Evolutionary conservation across 35 echinoderm and acorn worm species (phyloP).

Genomic region (Holothuria glaberrima): DNA sequence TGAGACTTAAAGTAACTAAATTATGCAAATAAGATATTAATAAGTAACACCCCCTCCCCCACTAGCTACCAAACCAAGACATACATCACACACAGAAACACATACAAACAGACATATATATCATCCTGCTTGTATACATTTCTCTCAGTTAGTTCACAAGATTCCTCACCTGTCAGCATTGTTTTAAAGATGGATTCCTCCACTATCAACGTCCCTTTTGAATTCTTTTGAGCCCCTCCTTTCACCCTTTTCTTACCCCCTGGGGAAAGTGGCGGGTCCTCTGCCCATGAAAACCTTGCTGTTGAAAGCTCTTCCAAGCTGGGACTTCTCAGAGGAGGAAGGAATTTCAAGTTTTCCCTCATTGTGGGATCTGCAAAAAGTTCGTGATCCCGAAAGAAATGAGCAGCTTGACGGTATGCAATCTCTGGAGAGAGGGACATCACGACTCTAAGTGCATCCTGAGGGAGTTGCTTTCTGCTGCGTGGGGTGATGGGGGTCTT

Average conservation of each 20-base stretch:
- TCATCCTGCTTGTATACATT: too few relatives aligned
- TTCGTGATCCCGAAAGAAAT: slow-evolving; percentile 92
- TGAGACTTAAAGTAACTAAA: too few relatives aligned
- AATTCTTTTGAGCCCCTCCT: slow-evolving; percentile 28
- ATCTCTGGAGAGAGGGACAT: slow-evolving; percentile 88
- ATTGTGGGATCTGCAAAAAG: slow-evolving; percentile 91
- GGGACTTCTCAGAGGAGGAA: slow-evolving; percentile 82
- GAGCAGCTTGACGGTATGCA: slow-evolving; percentile 86
- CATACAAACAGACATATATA: too few relatives aligned
- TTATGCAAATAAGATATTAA: too few relatives aligned
- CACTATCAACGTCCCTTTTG: slow-evolving; percentile 70
- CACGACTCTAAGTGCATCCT: slow-evolving; percentile 50
- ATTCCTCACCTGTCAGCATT: slow-evolving; percentile 83
- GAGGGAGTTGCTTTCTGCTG: slow-evolving; percentile 5
- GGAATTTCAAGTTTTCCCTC: slow-evolving; percentile 82
- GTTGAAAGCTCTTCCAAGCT: slow-evolving; percentile 81
- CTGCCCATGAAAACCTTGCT: slow-evolving; percentile 86
- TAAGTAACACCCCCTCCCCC: too few relatives aligned
- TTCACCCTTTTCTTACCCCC: slow-evolving; percentile 63
- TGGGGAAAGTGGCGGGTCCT: slow-evolving; percentile 28
- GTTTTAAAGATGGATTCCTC: slow-evolving; percentile 96
- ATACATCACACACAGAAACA: too few relatives aligned
- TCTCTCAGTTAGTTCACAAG: too few relatives aligned
- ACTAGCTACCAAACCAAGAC: too few relatives aligned
- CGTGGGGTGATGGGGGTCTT: slow-evolving; percentile 37